phyloP scores from a whole-genome alignment of 2,888 invertebrate species.

The Hylaea fasciaria region DNA sequence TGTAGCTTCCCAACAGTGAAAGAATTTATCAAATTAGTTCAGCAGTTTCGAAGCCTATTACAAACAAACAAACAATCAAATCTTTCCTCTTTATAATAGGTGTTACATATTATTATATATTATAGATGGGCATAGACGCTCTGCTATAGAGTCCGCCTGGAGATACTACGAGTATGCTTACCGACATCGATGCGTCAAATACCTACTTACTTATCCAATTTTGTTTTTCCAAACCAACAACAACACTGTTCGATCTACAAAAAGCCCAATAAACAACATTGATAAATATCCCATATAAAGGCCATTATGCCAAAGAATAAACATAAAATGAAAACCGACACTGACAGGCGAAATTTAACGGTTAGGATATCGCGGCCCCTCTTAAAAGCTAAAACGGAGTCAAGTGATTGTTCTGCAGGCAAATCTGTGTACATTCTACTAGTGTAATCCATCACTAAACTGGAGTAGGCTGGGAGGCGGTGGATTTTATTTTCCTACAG shows the following conservation, averaged over 20 bases:
- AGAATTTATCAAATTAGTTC: too few species aligned
- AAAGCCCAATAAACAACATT: slow-evolving; percentile 16
- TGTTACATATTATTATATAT: too few species aligned
- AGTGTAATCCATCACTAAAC: slow-evolving; percentile 70
- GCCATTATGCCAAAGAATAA: slow-evolving; percentile 38
- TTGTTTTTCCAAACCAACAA: too few species aligned
- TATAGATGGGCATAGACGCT: too few species aligned
- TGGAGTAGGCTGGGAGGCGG: slow-evolving; percentile 47
- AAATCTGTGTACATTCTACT: slow-evolving; percentile 72
- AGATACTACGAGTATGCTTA: too few species aligned
- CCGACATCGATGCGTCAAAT: too few species aligned
- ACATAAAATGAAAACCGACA: slow-evolving; percentile 55
- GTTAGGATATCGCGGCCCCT: slow-evolving; percentile 62
- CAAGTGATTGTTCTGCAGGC: slow-evolving; percentile 76
- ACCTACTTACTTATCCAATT: too few species aligned
- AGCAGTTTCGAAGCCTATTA: too few species aligned
- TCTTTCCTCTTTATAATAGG: too few species aligned
- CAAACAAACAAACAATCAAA: too few species aligned
- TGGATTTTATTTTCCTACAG: not conserved
- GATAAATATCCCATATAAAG: slow-evolving; percentile 24
- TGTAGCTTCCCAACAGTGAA: too few species aligned
- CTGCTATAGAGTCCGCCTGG: too few species aligned
- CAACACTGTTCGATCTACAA: not conserved
- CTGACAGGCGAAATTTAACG: slow-evolving; percentile 64
- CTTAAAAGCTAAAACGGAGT: slow-evolving; percentile 72